Base-by-base conservation (phyloP, 92 coral and sea anemone species). In the Siderastrea radians region DNA sequence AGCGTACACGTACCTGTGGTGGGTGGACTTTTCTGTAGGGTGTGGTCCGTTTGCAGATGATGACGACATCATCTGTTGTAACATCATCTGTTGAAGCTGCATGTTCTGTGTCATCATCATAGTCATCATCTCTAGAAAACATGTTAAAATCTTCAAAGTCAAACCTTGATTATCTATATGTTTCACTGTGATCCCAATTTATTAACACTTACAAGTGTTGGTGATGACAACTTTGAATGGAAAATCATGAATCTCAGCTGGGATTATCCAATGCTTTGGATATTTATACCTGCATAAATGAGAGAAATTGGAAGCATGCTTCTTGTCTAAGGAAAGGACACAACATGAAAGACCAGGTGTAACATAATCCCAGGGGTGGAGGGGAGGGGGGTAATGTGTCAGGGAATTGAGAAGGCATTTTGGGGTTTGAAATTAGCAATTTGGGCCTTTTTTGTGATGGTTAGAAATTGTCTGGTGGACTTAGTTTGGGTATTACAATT, bases 31-130 rank as follows among this genome's bases (percentile, higher is more conserved):
- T 6, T 84, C 80, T 73, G 80, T 4, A 0, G 80, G 14, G 43
- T 49, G n/a, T 50, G 50, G 17, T 84, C 72, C 26, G 74, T 47
- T 55, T 68, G 84, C 51, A 11, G 75, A 58, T 72, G 91, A 53
- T 5, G 45, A 86, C 5, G 75, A 60, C 49, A 61, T 77, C 98
- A 90, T 89, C 77, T 95, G 98, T 11, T 89, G 94, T 69, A 95
- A 47, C 79, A 93, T 81, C 75, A 91, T 51, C 78, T 94, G 95
- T 67, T 95, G 98, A 49, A 95, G 88, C 75, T 95, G 98, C 65
- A 91, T 88, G 74, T 92, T 95, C 72, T 95, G 98, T 72, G 94
- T 79, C 89, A 93, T 85, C 87, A 95, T 87, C 69, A 91, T 78
- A 44, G 93, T 79, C 61, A 93, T 77, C 89, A 95, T 86, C 12